Base-by-base conservation (phyloP, 2,888 invertebrate species). In the Parnassius glacialis region DNA sequence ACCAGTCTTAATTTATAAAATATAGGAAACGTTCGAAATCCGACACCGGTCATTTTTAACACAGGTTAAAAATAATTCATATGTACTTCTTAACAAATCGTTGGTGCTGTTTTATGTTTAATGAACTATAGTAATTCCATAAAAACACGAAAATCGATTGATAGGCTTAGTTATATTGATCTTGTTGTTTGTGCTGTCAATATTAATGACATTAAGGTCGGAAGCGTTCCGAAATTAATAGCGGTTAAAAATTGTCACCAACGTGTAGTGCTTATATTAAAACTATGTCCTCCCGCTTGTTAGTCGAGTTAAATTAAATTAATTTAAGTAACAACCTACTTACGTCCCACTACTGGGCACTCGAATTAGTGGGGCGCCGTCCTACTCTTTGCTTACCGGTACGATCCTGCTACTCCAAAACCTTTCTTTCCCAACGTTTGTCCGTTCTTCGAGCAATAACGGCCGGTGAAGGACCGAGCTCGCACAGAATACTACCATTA, bases 11-110 rank as follows among this genome's bases (percentile, higher is more conserved):
- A 25, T 41, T 57, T 48, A 54, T 47, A 54, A 34, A 54, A 62
- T 62, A 57, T 54, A 62, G 55, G 63, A 63, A 63, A 63, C 52
- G 56, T 56, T 47, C 42, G 59, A 56, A 59, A 59, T 56, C 59
- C 51, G 63, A 63, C 59, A 63, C 55, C 59, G 63, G 52, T 63
- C 59, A 63, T 63, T 63, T 48, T 58, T 59, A 16, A 59, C 51
- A 47, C 12, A 58, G 48, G 53, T 62, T 57, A 57, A 52, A 56
- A 53, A 58, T 58, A 54, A 59, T 59, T 59, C 56, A 63, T 63
- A 59, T 59, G 47, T 10, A 59, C 52, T 25, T 56, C 42, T 48
- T 48, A 50, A 62, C 53, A 57, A 62, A 62, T 58, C 20, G 43
- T 44, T 51, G 25, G 45, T 56, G 50, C 16, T 54, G 51, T 56